Evolutionary conservation across 2,113 vertebrate genomes (phyloP).

Genomic region (Oceanodroma tethys): DNA sequence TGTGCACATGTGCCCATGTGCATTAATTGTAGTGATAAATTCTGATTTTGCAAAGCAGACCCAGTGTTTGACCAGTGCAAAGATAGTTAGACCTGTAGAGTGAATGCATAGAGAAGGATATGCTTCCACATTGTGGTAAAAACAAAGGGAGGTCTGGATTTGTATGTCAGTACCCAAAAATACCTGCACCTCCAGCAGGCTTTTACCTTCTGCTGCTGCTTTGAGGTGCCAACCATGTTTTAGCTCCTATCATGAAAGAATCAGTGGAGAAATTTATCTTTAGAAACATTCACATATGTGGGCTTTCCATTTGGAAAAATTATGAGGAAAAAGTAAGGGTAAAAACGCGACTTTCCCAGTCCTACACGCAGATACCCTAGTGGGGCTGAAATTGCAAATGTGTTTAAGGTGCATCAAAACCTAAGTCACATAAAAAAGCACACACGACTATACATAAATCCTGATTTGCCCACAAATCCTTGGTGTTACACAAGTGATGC

Average conservation of each 20-base stretch:
- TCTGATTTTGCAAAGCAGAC: background rate
- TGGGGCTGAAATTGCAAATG: background rate
- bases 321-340: accelerated
- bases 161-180: background rate
- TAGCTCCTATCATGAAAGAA: background rate
- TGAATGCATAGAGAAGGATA: background rate
- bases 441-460: background rate
- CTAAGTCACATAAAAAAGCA: background rate
- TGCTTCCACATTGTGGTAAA: background rate
- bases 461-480: background rate
- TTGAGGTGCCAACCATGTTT: background rate
- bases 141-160: background rate
- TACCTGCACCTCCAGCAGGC: background rate
- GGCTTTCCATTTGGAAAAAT: background rate
- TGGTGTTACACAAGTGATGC: background rate
- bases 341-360: background rate
- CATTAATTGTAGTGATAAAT: background rate
- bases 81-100: background rate
- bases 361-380: background rate
- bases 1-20: too few species aligned
- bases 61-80: background rate
- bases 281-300: background rate
- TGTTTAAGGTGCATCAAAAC: background rate
- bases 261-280: background rate
- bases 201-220: background rate